These are phyloP conservation scores for Julus scandinavius DNA, from an alignment of 2,888 invertebrate genomes.

Conservation along the genomic window DNA sequence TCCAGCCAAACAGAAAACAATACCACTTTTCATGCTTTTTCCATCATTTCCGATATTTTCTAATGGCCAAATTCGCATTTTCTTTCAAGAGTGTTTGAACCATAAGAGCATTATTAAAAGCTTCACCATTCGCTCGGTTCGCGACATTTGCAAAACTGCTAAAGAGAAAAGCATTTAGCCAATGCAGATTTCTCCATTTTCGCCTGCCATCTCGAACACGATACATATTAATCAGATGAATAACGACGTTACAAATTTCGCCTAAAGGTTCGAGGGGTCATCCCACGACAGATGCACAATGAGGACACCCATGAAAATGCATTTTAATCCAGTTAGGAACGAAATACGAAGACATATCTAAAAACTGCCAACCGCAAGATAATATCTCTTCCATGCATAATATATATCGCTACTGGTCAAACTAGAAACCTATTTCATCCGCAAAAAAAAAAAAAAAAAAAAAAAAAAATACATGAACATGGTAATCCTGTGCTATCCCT, in stretches of 20 bases:
- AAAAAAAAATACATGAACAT: not conserved
- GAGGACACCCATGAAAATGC: slow-evolving; percentile 26
- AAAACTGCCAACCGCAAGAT: not conserved
- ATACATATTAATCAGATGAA: slow-evolving; percentile 24
- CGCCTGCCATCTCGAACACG: not conserved
- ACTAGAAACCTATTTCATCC: not conserved
- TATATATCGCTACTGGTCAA: slow-evolving; percentile 30
- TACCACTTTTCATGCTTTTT: not conserved
- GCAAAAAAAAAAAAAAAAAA: not conserved
- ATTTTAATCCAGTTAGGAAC: slow-evolving; percentile 17
- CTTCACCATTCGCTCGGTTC: not conserved
- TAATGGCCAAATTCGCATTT: slow-evolving; percentile 17
- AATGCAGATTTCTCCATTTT: not conserved
- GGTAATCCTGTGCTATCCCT: not conserved
- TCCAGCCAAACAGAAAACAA: not conserved
- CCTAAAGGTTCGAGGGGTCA: not conserved
- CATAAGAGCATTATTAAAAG: slow-evolving; percentile 17
- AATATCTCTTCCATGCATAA: slow-evolving; percentile 7
- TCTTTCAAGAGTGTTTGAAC: slow-evolving; percentile 20
- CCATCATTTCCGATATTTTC: slow-evolving; percentile 30
- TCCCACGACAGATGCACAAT: not conserved
- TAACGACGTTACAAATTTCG: not conserved
- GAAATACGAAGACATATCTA: not conserved
- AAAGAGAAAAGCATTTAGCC: not conserved
- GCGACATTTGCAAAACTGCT: not conserved